phyloP scores from a whole-genome alignment of 2,888 invertebrate genomes.

The Acholoe squamosa region DNA sequence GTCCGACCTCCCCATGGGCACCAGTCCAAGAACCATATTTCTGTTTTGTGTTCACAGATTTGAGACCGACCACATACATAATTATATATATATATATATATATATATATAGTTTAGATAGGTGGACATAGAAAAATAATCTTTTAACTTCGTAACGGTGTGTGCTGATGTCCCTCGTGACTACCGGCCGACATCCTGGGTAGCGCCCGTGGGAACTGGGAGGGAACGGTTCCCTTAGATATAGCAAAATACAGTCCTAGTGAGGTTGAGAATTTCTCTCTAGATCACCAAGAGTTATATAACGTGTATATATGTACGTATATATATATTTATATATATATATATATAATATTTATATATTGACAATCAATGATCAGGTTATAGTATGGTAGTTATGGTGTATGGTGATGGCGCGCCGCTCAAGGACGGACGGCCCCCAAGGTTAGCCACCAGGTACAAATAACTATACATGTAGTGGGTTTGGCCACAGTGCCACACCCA shows the following conservation, averaged over 20 bases:
- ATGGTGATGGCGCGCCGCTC: constrained; percentile 14
- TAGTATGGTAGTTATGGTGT: constrained; percentile 55
- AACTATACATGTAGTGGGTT: background rate
- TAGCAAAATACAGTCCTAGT: constrained; percentile 59
- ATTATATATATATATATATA: constrained; percentile 45
- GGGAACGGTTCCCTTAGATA: background rate
- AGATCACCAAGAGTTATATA: constrained; percentile 58
- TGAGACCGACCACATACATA: constrained; percentile 48
- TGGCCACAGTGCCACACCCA: background rate
- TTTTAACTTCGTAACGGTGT: constrained; percentile 59
- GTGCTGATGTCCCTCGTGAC: constrained; percentile 19
- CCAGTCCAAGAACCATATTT: background rate
- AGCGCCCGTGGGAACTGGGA: background rate
- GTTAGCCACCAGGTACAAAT: constrained; percentile 31
- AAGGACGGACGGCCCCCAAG: constrained; percentile 9
- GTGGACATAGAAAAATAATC: constrained; percentile 63
- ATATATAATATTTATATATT: constrained; percentile 62
- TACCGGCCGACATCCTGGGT: background rate
- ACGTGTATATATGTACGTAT: constrained; percentile 62
- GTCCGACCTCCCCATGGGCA: background rate
- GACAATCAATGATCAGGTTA: constrained; percentile 58
- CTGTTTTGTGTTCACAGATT: constrained; percentile 8
- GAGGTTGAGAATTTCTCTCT: constrained; percentile 40
- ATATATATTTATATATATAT: constrained; percentile 56
- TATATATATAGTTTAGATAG: constrained; percentile 55